Evolutionary conservation across 2,888 invertebrate species (phyloP).

Genomic region (Campoletis raptor): DNA sequence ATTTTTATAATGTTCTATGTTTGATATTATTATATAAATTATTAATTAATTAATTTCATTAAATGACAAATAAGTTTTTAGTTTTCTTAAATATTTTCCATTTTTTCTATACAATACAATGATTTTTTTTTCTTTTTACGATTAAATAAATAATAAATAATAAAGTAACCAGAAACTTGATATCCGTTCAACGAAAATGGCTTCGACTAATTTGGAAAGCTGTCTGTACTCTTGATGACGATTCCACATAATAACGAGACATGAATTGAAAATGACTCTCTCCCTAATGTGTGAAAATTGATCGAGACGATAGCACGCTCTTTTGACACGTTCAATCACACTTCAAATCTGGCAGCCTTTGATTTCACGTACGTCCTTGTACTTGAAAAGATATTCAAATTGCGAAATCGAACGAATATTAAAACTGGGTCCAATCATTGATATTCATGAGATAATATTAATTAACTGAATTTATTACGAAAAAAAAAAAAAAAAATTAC

Average conservation of each 20-base stretch:
- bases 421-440: not conserved
- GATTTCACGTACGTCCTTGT: constrained; percentile 4
- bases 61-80: too few species aligned
- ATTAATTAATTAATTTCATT: too few species aligned
- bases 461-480: not conserved
- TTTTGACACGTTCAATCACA: constrained; percentile 8
- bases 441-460: not conserved
- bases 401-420: constrained; percentile 21
- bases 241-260: not conserved
- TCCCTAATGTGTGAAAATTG: not conserved
- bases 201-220: not conserved
- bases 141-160: not conserved
- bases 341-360: not conserved
- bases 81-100: too few species aligned
- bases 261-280: not conserved
- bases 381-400: constrained; percentile 23
- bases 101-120: too few species aligned
- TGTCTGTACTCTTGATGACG: not conserved
- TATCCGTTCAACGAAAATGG: not conserved
- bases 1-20: too few species aligned
- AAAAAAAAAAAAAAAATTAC: not conserved
- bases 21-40: too few species aligned
- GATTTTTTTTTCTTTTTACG: too few species aligned
- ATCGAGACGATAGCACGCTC: not conserved
- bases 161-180: not conserved